phyloP scores from a whole-genome alignment of 2,113 vertebrate genomes.

The Leucopternis melanops region DNA sequence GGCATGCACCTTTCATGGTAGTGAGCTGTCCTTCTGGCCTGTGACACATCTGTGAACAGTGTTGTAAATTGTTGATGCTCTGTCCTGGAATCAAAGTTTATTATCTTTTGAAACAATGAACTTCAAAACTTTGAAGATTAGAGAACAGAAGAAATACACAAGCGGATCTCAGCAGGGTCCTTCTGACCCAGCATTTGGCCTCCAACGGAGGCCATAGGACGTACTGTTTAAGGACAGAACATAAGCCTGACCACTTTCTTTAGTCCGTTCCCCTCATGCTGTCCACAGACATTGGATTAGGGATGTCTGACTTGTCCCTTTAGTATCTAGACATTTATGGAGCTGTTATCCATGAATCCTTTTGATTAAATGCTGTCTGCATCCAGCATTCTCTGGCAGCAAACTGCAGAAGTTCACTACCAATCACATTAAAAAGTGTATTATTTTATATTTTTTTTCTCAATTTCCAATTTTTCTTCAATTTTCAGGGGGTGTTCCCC shows the following conservation, averaged over 20 bases:
- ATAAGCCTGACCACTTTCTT: neutral
- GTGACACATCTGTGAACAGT: neutral
- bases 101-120: neutral
- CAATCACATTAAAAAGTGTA: neutral
- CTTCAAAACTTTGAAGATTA: neutral
- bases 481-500: neutral
- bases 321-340: neutral
- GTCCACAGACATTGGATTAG: neutral
- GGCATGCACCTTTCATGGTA: neutral
- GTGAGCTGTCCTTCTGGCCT: neutral
- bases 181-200: neutral
- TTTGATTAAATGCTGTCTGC: neutral
- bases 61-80: neutral
- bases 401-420: neutral
- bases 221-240: neutral
- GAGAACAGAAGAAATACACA: neutral
- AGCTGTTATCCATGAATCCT: neutral
- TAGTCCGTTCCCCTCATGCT: neutral
- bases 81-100: neutral
- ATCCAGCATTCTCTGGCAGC: neutral
- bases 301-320: neutral
- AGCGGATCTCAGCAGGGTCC: neutral
- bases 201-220: neutral
- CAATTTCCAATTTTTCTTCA: neutral
- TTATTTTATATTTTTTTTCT: neutral